phyloP scores from a whole-genome alignment of 2,888 invertebrate genomes.

The Euclidia mi region DNA sequence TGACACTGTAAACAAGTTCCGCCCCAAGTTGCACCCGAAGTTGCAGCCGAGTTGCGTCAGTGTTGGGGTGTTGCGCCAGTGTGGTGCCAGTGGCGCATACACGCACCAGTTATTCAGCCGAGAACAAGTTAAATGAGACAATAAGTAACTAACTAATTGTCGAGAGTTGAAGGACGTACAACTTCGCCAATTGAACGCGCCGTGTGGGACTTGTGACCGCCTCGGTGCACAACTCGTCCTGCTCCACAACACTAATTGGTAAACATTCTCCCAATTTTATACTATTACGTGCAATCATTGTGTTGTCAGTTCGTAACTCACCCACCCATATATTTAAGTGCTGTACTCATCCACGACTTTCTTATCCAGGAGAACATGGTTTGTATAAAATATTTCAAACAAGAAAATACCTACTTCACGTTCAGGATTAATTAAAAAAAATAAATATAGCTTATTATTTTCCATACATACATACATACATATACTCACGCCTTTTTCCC shows the following conservation, averaged over 20 bases:
- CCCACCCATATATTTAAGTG: too few species aligned
- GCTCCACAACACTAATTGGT: too few species aligned
- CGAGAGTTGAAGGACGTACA: conserved; percentile 56
- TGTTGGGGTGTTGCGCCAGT: too few species aligned
- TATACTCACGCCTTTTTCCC: too few species aligned
- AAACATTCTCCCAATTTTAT: too few species aligned
- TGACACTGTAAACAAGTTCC: conserved; percentile 74
- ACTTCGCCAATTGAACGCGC: conserved; percentile 48
- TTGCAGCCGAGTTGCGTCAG: too few species aligned
- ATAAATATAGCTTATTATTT: too few species aligned
- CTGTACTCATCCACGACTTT: not conserved
- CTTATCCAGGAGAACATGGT: not conserved
- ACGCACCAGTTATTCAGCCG: conserved; percentile 62
- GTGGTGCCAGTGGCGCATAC: conserved; percentile 55
- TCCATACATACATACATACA: too few species aligned
- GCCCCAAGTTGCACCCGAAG: conserved; percentile 66
- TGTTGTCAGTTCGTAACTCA: too few species aligned
- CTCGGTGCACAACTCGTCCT: too few species aligned
- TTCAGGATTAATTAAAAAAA: conserved; percentile 24
- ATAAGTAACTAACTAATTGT: conserved; percentile 71
- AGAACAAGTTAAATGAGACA: conserved; percentile 69
- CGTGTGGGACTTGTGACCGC: conserved; percentile 35
- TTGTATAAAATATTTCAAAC: conserved; percentile 4
- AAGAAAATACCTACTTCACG: conserved; percentile 7
- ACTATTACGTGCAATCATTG: too few species aligned